Conservation (phyloP, 1,140 invertebrate species). For the Drosophila orosa region DNA sequence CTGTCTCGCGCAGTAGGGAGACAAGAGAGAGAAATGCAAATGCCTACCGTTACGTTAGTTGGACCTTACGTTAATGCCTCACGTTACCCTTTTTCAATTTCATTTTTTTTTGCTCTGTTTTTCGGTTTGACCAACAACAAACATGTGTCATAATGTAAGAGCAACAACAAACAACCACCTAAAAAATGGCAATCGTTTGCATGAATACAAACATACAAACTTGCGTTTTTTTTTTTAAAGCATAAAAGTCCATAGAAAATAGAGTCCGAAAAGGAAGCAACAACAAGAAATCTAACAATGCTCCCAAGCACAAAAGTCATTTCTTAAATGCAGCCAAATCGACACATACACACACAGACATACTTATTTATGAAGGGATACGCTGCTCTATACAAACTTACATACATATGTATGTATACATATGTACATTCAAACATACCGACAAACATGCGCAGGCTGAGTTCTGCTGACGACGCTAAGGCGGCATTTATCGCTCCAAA, state of each 20-base stretch:
- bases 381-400: background rate
- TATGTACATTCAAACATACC: background rate
- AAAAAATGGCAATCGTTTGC: slow-evolving; percentile 9
- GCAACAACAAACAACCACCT: background rate
- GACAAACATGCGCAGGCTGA: slow-evolving; percentile 47
- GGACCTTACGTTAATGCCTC: slow-evolving; percentile 9
- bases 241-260: slow-evolving; percentile 21
- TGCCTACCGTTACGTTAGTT: slow-evolving; percentile 22
- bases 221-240: background rate
- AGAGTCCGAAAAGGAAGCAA: slow-evolving; percentile 22
- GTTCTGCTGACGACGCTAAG: slow-evolving; percentile 48
- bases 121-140: slow-evolving; percentile 9
- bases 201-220: background rate
- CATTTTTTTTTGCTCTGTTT: background rate
- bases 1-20: slow-evolving; percentile 14
- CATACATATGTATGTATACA: background rate
- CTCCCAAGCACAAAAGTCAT: slow-evolving; percentile 17
- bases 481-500: slow-evolving; percentile 51
- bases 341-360: slow-evolving; percentile 13
- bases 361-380: background rate
- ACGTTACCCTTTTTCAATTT: background rate
- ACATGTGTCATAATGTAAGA: slow-evolving; percentile 5
- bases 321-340: slow-evolving; percentile 53
- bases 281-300: slow-evolving; percentile 39
- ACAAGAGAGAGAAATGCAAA: slow-evolving; percentile 31